A percentile compares a stretch with the other conserved stretches of the same genome.
phyloP scores from a whole-genome alignment of 2,797 vertebrate species.

The Myiotriccus ornatus region DNA sequence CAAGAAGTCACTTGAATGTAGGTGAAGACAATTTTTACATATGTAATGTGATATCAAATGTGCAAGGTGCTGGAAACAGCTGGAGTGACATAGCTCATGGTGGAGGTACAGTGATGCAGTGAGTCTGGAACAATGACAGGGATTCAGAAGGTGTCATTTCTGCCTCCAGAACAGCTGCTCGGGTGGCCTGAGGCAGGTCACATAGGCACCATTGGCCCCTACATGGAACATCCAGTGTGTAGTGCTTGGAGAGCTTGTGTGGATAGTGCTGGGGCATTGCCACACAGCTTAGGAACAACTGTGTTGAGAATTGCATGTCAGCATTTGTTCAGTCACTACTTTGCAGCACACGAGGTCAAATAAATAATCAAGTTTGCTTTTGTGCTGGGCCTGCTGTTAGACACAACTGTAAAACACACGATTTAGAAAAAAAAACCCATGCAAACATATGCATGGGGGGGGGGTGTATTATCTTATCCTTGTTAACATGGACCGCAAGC shows the following conservation, averaged over 20 bases:
- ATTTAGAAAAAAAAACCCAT: fast-evolving
- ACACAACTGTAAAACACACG: not conserved
- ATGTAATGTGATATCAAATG: not conserved
- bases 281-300: fast-evolving
- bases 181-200: not conserved
- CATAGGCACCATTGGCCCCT: fast-evolving
- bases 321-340: fast-evolving
- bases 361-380: not conserved
- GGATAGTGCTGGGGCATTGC: fast-evolving
- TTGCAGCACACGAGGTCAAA: not conserved
- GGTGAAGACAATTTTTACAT: not conserved
- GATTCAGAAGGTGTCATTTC: not conserved
- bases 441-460: not conserved
- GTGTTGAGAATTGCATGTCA: not conserved
- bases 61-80: fast-evolving
- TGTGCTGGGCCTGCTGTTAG: not conserved
- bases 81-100: not conserved
- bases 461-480: not conserved
- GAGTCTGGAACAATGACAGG: not conserved
- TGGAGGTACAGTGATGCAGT: not conserved
- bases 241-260: not conserved
- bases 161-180: not conserved
- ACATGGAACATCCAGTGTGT: not conserved
- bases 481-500: not conserved
- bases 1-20: not conserved